Evolutionary conservation across 2,888 invertebrate species (phyloP), one percentile per base, ranked within the genome.

Genomic region (Sarcophaga variegata): DNA sequence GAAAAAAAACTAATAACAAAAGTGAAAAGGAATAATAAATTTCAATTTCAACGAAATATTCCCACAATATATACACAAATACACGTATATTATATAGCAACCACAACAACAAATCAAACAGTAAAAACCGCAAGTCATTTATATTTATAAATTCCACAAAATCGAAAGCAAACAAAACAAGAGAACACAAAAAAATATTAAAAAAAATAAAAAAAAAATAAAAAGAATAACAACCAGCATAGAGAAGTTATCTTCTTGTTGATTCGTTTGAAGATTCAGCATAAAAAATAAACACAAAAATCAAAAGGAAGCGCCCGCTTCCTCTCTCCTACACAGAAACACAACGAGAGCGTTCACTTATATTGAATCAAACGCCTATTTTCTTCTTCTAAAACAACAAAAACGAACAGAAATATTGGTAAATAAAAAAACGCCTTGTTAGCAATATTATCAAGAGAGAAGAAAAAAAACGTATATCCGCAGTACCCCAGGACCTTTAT

Each of bases 111-210:
- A 49, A 63, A 11, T 45, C 27, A 67, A 66, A 66, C 64, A 64
- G 60, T 20, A 17, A 66, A 70, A 82, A 74, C n/a, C 90, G 88
- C 88, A 92, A 92, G 91, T 93, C 92, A 93, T 93, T 93, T 92
- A 93, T 93, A 92, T 92, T 92, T 93, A 93, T 92, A 93, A 93
- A 93, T 92, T 91, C 92, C 84, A 85, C 85, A 84, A 85, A 76
- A 66, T 82, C 81, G 78, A 81, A 74, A 77, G 80, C 74, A 63
- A 75, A 75, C 85, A 87, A 88, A 81, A 85, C 17, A 59, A 88
- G 69, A 84, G 11, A 72, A 37, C 59, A 80, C n/a, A 67, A 77
- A 78, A 27, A 78, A 81, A 75, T 78, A 83, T 87, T 85, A 88
- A 87, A 88, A 12, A 49, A 89, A 78, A 10, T 75, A 74, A 81